These are phyloP conservation scores for Ditula angustiorana DNA, from an alignment of 2,888 invertebrate genomes.

Conservation along the genomic window DNA sequence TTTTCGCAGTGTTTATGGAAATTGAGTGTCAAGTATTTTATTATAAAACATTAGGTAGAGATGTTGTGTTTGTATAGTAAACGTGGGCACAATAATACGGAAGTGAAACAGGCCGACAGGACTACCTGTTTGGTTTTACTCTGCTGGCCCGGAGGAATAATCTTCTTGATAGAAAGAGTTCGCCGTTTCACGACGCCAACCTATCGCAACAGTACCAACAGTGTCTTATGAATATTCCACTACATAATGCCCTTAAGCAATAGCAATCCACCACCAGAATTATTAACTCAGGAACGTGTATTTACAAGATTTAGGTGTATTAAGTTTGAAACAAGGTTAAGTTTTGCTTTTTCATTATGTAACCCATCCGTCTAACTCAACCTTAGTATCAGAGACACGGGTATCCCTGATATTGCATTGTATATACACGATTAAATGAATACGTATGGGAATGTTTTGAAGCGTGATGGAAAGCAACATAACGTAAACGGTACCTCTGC, in stretches of 20 bases:
- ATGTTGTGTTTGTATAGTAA: constrained; percentile 70
- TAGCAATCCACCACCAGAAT: constrained; percentile 21
- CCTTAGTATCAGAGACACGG: background rate
- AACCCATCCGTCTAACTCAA: background rate
- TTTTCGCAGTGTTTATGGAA: constrained; percentile 12
- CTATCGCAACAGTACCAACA: constrained; percentile 64
- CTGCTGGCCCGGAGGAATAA: constrained; percentile 75
- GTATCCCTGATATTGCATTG: background rate
- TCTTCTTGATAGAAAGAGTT: constrained; percentile 83
- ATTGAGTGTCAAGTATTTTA: background rate
- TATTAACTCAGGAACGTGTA: constrained; percentile 40
- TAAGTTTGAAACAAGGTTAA: background rate
- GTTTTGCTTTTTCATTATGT: background rate
- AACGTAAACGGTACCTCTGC: constrained; percentile 89
- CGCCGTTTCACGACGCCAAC: constrained; percentile 79
- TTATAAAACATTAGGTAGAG: constrained; percentile 1
- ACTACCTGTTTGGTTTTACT: constrained; percentile 73
- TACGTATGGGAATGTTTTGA: constrained; percentile 22
- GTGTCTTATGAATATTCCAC: constrained; percentile 46
- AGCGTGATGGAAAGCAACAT: constrained; percentile 70
- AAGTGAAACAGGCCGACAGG: constrained; percentile 18
- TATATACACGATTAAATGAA: constrained; percentile 28
- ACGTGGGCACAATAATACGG: constrained; percentile 38
- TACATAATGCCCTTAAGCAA: constrained; percentile 35
- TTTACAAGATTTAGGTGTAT: constrained; percentile 33